Conservation (phyloP, 2,888 invertebrate genomes). For the Argynnis bischoffii region DNA sequence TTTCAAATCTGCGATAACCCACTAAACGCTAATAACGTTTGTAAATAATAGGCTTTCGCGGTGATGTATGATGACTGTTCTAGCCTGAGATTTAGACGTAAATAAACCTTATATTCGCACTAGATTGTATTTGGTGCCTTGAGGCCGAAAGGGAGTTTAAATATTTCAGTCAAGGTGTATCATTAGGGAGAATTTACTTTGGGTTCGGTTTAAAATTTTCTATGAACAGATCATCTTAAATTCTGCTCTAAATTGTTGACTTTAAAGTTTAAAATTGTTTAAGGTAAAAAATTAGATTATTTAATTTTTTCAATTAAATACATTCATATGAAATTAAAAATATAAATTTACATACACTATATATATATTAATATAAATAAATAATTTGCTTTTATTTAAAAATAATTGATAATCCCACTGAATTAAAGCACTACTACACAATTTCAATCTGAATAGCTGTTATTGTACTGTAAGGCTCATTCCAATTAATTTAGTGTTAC, state of each 20-base stretch:
- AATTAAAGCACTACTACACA: too few species aligned
- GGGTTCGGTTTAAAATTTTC: not conserved
- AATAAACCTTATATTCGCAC: slow-evolving; percentile 16
- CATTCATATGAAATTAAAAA: too few species aligned
- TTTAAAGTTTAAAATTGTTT: too few species aligned
- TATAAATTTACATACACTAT: not conserved
- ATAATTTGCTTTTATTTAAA: not conserved
- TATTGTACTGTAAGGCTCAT: slow-evolving; percentile 10
- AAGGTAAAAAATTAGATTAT: too few species aligned
- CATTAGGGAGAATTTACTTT: not conserved
- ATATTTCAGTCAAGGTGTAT: slow-evolving; percentile 6
- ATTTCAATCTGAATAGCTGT: not conserved
- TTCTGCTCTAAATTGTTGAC: not conserved
- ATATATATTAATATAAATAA: not conserved
- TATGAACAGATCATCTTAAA: not conserved
- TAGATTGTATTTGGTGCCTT: slow-evolving; percentile 20
- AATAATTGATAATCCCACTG: too few species aligned
- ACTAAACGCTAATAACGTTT: slow-evolving; percentile 47
- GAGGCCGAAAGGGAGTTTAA: not conserved
- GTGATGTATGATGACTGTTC: slow-evolving; percentile 29
- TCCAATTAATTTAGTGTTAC: slow-evolving; percentile 47
- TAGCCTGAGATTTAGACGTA: slow-evolving; percentile 13
- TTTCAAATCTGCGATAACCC: slow-evolving; percentile 62
- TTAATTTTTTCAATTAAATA: too few species aligned
- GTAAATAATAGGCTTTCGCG: slow-evolving; percentile 36